Conservation (phyloP, 2,113 vertebrate genomes). For the Beaufortia kweichowensis region DNA sequence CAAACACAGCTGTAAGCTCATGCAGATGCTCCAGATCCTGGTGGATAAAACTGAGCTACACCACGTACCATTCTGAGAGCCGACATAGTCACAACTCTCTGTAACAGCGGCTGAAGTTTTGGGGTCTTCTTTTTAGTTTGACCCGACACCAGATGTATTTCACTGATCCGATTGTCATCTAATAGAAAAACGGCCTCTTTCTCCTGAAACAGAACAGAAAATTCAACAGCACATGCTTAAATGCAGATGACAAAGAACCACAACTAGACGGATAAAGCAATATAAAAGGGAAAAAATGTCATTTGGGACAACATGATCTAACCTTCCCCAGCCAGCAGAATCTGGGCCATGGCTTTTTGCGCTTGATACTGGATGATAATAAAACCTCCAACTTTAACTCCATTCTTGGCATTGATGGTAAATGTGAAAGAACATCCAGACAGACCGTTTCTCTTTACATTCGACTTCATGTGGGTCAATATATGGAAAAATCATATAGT, state of each 20-base stretch:
- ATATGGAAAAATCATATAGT: not conserved
- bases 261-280: no score
- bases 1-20: not conserved
- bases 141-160: conserved; percentile 88
- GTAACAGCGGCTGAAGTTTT: conserved; percentile 81
- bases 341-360: conserved; percentile 78
- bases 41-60: not conserved
- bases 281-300: no score
- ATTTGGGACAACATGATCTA: conserved; percentile 15
- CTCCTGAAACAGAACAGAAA: conserved; percentile 72
- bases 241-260: no score
- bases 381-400: conserved; percentile 76
- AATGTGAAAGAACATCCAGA: not conserved
- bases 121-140: conserved; percentile 86
- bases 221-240: no score
- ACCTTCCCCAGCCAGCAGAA: conserved; percentile 81
- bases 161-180: conserved; percentile 84
- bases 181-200: conserved; percentile 88
- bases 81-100: conserved; percentile 78
- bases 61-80: conserved; percentile 84
- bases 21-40: no score
- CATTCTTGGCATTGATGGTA: conserved; percentile 58
- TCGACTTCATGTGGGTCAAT: not conserved
- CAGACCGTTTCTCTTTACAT: not conserved
- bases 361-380: conserved; percentile 76